Evolutionary conservation across 2,113 vertebrate genomes (phyloP), one percentile per base, ranked within the genome.

Genomic region (Carassius gibelio): DNA sequence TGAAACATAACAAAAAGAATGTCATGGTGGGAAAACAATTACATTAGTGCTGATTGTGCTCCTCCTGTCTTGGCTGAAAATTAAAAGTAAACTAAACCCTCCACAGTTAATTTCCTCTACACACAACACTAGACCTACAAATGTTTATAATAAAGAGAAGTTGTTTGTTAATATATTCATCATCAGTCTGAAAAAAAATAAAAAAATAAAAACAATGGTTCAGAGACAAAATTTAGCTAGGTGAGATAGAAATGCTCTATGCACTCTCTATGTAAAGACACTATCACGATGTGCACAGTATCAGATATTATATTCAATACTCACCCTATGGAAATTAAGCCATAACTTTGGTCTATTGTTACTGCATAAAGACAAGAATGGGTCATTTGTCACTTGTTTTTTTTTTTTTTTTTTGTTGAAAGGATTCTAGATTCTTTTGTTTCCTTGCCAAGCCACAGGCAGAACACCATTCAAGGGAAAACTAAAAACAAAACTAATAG

Each of bases 61-160:
- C 4, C 78, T 66, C 57, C 34, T 26, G 4, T 48, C 6, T 50
- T 30, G 14, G 13, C 78, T 48, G 15, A 19, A 50, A 81, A 81
- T 81, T 48, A 81, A 81, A 81, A 81, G 78, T 48, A 66, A 81
- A 81, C 78, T 50, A 61, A 80, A 64, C 11, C 77, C 57, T 80
- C 21, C 78, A 81, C 13, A 26, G 13, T 81, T 64, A 0, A 50
- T 45, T 19, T 81, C 62, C 62, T 50, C 23, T 42, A 48, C 61
- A 48, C 61, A 66, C 66, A 19, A 45, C n/a, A 30, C 30, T 68
- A 68, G 3, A 50, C 23, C n/a, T 34, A 17, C 38, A 79, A 1
- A 34, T 42, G 59, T 64, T 80, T 45, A 26, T 2, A 48, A 45
- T 14, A 15, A 81, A 64, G 4, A 10, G 2, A 21, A 14, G 19